Conservation (phyloP, 1,140 invertebrate genomes). For the Chionoecetes opilio region DNA sequence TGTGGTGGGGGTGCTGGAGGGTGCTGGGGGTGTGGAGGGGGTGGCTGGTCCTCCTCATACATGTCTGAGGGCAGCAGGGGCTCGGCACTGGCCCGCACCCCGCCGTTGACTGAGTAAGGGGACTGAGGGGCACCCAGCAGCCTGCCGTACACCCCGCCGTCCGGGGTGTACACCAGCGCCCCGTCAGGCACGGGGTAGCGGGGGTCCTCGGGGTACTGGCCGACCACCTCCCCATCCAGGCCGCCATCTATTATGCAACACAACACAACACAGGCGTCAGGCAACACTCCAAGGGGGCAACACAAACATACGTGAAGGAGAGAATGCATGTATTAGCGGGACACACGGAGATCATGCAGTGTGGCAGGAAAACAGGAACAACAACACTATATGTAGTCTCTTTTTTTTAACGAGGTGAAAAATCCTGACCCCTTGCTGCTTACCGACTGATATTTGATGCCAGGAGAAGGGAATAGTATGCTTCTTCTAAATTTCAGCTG, state of each 20-base stretch:
- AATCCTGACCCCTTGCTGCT: too few species aligned
- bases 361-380: neutral
- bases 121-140: constrained; percentile 71
- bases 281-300: constrained; percentile 61
- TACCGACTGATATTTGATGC: too few species aligned
- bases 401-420: too few species aligned
- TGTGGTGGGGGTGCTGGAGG: constrained; percentile 64
- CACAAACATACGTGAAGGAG: constrained; percentile 70
- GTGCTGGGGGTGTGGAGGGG: constrained; percentile 61
- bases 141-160: constrained; percentile 80
- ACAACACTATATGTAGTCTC: too few species aligned
- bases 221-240: constrained; percentile 73
- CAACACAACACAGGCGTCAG: constrained; percentile 63
- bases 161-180: constrained; percentile 61
- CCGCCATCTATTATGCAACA: constrained; percentile 80
- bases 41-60: constrained; percentile 74
- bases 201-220: constrained; percentile 75
- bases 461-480: too few species aligned
- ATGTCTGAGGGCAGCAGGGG: constrained; percentile 67
- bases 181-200: constrained; percentile 65
- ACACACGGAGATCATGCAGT: constrained; percentile 56
- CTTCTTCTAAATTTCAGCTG: too few species aligned
- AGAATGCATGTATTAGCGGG: constrained; percentile 60
- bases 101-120: constrained; percentile 66
- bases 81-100: constrained; percentile 49